Evolutionary conservation across 2,113 vertebrate genomes (phyloP).

Genomic region (Sterrhoptilus dennistouni): DNA sequence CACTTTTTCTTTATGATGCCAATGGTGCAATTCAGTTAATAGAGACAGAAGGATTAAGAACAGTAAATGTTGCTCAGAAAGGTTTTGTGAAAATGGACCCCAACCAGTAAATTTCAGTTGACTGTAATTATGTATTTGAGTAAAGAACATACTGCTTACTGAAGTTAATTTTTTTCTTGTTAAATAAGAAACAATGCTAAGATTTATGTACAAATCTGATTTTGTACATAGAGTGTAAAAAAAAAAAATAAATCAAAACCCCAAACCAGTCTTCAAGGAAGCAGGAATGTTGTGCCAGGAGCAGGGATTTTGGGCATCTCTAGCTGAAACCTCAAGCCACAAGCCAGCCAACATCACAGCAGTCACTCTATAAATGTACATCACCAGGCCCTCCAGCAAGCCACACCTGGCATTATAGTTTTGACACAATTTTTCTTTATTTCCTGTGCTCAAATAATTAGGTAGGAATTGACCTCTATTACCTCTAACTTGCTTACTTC

Average conservation of each 20-base stretch:
- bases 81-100: neutral
- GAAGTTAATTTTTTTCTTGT: neutral
- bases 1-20: neutral
- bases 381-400: neutral
- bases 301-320: neutral
- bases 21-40: neutral
- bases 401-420: neutral
- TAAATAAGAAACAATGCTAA: neutral
- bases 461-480: neutral
- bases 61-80: neutral
- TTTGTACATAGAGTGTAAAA: neutral
- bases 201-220: neutral
- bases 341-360: neutral
- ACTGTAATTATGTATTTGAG: neutral
- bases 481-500: neutral
- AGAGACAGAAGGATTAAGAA: neutral
- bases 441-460: neutral
- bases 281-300: neutral
- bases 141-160: neutral
- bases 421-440: neutral
- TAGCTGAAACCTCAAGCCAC: neutral
- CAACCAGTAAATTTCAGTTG: neutral
- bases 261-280: neutral
- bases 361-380: neutral
- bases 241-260: neutral